Conservation (phyloP, 2,113 vertebrate species). For the Odocoileus virginianus region DNA sequence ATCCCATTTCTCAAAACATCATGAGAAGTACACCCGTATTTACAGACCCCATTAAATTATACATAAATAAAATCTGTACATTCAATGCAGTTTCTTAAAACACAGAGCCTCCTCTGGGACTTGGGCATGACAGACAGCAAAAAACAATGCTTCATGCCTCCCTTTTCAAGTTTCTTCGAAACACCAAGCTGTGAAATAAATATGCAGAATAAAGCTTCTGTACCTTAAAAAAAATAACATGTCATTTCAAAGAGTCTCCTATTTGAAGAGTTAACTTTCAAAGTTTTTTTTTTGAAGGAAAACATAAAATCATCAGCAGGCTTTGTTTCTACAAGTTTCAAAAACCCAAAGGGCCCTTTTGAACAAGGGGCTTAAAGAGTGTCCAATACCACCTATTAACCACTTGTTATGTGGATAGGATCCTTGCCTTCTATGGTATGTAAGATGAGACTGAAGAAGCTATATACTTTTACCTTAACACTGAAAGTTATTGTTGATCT, state of each 20-base stretch:
- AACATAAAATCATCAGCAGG: slow-evolving; percentile 50
- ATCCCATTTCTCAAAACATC: slow-evolving; percentile 91
- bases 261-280: slow-evolving; percentile 39
- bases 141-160: slow-evolving; percentile 66
- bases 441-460: slow-evolving; percentile 25
- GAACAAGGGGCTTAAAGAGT: not conserved
- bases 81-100: slow-evolving; percentile 82
- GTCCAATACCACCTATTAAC: slow-evolving; percentile 39
- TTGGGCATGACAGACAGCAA: slow-evolving; percentile 36
- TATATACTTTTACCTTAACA: slow-evolving; percentile 70
- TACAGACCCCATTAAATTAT: slow-evolving; percentile 99
- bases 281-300: not conserved
- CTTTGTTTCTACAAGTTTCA: slow-evolving; percentile 54
- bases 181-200: slow-evolving; percentile 79
- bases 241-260: slow-evolving; percentile 55
- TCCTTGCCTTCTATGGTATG: slow-evolving; percentile 21
- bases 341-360: slow-evolving; percentile 67
- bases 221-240: slow-evolving; percentile 65
- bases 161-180: slow-evolving; percentile 78
- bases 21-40: slow-evolving; percentile 93
- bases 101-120: slow-evolving; percentile 76
- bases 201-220: slow-evolving; percentile 82
- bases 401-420: not conserved
- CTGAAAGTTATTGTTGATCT: slow-evolving; percentile 64
- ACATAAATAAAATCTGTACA: slow-evolving; percentile 99